Base-by-base conservation (phyloP, 2,888 invertebrate species). In the Pterostichus madidus region DNA sequence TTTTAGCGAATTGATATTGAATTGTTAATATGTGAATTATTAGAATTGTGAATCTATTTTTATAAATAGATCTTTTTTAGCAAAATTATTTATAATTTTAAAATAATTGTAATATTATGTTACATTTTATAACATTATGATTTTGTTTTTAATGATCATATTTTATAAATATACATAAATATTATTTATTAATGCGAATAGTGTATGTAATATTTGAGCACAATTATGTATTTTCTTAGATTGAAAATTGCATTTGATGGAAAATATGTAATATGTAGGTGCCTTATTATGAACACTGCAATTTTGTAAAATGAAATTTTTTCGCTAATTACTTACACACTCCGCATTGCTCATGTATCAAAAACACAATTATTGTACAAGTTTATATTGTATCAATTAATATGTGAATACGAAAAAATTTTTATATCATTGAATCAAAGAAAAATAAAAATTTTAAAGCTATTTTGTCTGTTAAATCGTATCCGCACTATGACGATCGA, bases 31-130 rank as follows among this genome's bases (percentile, higher is more conserved):
- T 39, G 35, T 71, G 46, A 64, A 64, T 75, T 75, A 49, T n/a
- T 75, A 31, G 0, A 49, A 64, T 24, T 73, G 17, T 13, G 31
- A 59, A 78, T 78, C 78, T 78, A 78, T 78, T 78, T 78, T 78
- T 78, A 61, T 78, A 78, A 78, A 78, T 78, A 78, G 78, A 78
- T 78, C 61, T 78, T 77, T 77, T 59, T 59, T 75, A 75, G 8
- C 32, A 32, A 52, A 78, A 78, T 59, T 78, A 78, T 78, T 78
- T 78, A 78, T 78, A 56, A 76, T 76, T 32, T 75, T 75, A 52
- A 52, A 52, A 52, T 39, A 39, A 39, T 39, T 64, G 56, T 56
- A 56, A 56, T 15, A 56, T 5, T 17, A 8, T 71, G 44, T 44
- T 77, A 39, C 8, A 49, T 15, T 24, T 56, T 39, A 24, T 59